phyloP scores from a whole-genome alignment of 2,888 invertebrate genomes.

The Hyalella azteca region DNA sequence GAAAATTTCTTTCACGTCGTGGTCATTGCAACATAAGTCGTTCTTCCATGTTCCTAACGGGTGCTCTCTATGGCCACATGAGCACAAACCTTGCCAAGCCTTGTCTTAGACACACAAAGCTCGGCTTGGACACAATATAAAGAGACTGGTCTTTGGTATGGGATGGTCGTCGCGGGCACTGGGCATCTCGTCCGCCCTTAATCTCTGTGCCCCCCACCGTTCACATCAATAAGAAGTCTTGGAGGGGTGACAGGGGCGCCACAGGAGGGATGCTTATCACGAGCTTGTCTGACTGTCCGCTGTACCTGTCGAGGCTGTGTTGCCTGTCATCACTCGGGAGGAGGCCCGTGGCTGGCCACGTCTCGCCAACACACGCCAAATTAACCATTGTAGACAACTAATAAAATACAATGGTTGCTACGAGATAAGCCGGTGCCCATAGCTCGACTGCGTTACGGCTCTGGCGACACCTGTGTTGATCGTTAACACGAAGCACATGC shows the following conservation, averaged over 20 bases:
- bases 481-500: neutral
- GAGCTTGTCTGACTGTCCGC: constrained; percentile 25
- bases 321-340: constrained; percentile 35
- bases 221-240: constrained; percentile 33
- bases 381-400: constrained; percentile 36
- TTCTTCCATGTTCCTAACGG: too few species aligned
- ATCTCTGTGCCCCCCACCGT: constrained; percentile 23
- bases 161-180: neutral
- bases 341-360: constrained; percentile 17
- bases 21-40: too few species aligned
- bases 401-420: constrained; percentile 32
- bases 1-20: too few species aligned
- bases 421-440: constrained; percentile 4
- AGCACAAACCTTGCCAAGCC: too few species aligned
- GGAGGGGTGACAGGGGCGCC: constrained; percentile 28
- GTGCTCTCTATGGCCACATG: too few species aligned
- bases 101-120: neutral
- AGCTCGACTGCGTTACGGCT: constrained; percentile 16
- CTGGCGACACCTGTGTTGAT: constrained; percentile 20
- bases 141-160: constrained; percentile 4
- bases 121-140: neutral
- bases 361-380: constrained; percentile 35
- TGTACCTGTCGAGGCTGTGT: constrained; percentile 23
- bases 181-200: constrained; percentile 32
- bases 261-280: constrained; percentile 34